Base-by-base conservation (phyloP, 1,140 invertebrate genomes). In the Mya arenaria region DNA sequence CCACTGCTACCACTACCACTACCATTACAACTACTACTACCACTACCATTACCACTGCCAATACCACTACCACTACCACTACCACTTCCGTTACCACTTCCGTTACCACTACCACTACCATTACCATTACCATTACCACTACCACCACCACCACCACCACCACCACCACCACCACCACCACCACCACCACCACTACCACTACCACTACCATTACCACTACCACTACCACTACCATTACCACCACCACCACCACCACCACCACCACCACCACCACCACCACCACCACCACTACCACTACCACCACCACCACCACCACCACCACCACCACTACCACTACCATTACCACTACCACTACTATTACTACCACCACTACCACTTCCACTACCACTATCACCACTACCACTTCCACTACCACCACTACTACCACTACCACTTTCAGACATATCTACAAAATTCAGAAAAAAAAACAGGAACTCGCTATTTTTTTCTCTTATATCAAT, bases 61-160 rank as follows among this genome's bases (percentile, higher is more conserved):
- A 44, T 44, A 44, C 41, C 19, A 44, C 41, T 44, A 44, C 41
- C 19, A 44, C 41, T 44, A 44, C 41, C 56, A 60, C 28, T 60
- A 60, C 10, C 56, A 60, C 28, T 60, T 60, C 56, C 56, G 56
- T 23, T 30, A 60, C 56, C 25, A 60, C 28, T 60, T 60, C 56
- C 25, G 23, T 25, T 60, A 8, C 56, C 25, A 10, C 56, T 30
- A 60, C 56, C 25, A 60, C 28, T 25, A 10, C 28, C 25, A 30
- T 25, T 60, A 30, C 56, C 25, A 10, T 23, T 30, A 30, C 56
- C 25, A 60, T 25, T 60, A 30, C 56, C 25, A 60, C 28, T 60
- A 23, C 56, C 25, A 30, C 56, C 25, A 60, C 56, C 25, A 60
- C 28, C 23, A 60, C 56, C 25, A 60, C 28, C 23, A n/a, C 56